Base-by-base conservation (phyloP, 2,113 vertebrate species). In the Struthio camelus region DNA sequence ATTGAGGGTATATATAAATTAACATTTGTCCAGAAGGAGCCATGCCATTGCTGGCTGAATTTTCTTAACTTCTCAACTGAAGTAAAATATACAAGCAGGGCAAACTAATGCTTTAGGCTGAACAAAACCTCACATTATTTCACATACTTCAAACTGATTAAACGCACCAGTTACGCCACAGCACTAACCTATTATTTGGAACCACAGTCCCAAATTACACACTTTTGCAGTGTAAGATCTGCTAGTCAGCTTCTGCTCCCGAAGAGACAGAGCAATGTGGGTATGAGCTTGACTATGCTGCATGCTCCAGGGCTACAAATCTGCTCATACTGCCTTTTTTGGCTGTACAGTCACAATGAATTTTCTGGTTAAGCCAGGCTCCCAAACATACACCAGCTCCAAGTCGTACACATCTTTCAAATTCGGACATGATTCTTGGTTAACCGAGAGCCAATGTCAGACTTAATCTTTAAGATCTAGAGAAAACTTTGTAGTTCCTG, bases 1-100 rank as follows among this genome's bases (percentile, higher is more conserved):
- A 95, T 59, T 32, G 15, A 90, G 36, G 30, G 22, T 90, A 89
- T 92, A 91, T 86, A 91, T 94, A 93, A 94, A 87, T 75, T 32
- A 93, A 79, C 14, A 76, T 80, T 80, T 94, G 53, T 65, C 70
- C 88, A 86, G 62, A 87, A 92, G 79, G 50, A 93, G 85, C 12
- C 9, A 10, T 62, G 67, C 76, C 42, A 83, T 64, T 70, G 34
- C 14, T 85, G 36, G 80, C 87, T 91, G 72, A 91, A 94, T 87
- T 97, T 92, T 91, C 71, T 77, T 72, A 91, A 93, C 36, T 46
- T 62, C 48, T 94, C 78, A 87, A 79, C 48, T 70, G 25, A 94
- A 90, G 59, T 6, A 87, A 66, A 92, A 86, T 59, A 59, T 65
- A 71, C 90, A 76, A 93, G 30, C 8, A 69, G 92, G 89, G 69